Evolutionary conservation across 2,888 invertebrate species (phyloP), one percentile per base, ranked within the genome.

Genomic region (Epistrophe eligans): DNA sequence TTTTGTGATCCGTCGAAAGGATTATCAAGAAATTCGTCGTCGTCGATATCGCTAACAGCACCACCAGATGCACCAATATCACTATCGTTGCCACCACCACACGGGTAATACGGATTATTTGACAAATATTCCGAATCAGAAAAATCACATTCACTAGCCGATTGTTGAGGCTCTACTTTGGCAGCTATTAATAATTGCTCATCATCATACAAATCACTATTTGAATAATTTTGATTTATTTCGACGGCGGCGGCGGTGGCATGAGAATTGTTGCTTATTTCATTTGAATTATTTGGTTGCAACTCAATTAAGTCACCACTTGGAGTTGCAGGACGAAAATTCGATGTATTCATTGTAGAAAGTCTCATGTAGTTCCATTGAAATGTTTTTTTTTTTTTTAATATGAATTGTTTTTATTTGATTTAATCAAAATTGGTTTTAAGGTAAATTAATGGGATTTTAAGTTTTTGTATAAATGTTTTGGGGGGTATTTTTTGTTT

Each of bases 281-380:
- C 57, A 74, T 43, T 73, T 11, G 50, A 40, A 58, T 38, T 70
- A 71, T 77, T 72, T 5, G 43, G 13, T 72, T 66, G 35, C 43
- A 76, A 55, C 67, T 79, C 76, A 76, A 67, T 72, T 48, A 82
- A 83, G 72, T 83, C 76, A 79, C 77, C 48, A 77, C 73, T 85
- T 70, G 81, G 60, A 58, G 77, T 67, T 72, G 66, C 79, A 74
- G 87, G 74, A 58, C 73, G 74, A 28, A 87, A 79, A 83, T 66
- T 83, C 87, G 87, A 66, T 83, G 83, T 79, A 87, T 76, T 87
- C 87, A 87, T 87, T 76, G 72, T 87, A 71, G 55, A 72, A 40
- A 43, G 35, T 72, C 70, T 79, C 43, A 45, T 40, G 55, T 66
- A 87, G 72, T 83, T 87, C 87, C 87, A 87, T 87, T 87, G 77